Base-by-base conservation (phyloP, 1,140 invertebrate genomes). In the Drosophila micromelanica region DNA sequence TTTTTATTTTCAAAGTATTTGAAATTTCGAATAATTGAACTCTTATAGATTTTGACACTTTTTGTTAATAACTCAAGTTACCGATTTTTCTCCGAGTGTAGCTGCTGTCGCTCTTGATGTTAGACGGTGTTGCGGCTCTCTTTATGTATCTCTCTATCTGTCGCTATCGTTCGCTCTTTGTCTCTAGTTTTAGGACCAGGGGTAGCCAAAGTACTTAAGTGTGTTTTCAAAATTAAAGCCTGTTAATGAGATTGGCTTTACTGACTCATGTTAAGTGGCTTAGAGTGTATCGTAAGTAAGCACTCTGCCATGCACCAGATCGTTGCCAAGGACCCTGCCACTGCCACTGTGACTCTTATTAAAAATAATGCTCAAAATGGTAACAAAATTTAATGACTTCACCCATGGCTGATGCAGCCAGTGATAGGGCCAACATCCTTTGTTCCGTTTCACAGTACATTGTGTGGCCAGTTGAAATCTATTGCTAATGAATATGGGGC, bases 201-300 rank as follows among this genome's bases (percentile, higher is more conserved):
- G 37, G 42, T 30, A 56, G 60, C 52, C 63, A 57, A 65, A 72
- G 76, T 81, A 79, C 82, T 89, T 87, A 87, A 87, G 82, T 82
- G 76, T 87, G 82, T 87, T 87, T 87, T 87, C 72, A 87, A 87
- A 87, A 89, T 87, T 87, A 87, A 87, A 87, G 84, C 79, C 84
- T 77, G 84, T 84, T 87, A 87, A 87, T 87, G 84, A 87, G 84
- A 87, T 87, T 87, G 84, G 84, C 84, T 87, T 82, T 87, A 86
- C 84, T 74, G 84, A 87, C 79, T 87, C 84, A 87, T 86, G 79
- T 87, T 87, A 87, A 87, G 84, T 87, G 84, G 84, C 84, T 89
- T 87, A 72, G 76, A 82, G 79, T 79, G 84, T 89, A 82, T 87
- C 65, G 79, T 77, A 79, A 89, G 79, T 89, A 89, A 87, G 84